Evolutionary conservation across 2,113 vertebrate genomes (phyloP), one percentile per base, ranked within the genome.

Genomic region (Rissa tridactyla): DNA sequence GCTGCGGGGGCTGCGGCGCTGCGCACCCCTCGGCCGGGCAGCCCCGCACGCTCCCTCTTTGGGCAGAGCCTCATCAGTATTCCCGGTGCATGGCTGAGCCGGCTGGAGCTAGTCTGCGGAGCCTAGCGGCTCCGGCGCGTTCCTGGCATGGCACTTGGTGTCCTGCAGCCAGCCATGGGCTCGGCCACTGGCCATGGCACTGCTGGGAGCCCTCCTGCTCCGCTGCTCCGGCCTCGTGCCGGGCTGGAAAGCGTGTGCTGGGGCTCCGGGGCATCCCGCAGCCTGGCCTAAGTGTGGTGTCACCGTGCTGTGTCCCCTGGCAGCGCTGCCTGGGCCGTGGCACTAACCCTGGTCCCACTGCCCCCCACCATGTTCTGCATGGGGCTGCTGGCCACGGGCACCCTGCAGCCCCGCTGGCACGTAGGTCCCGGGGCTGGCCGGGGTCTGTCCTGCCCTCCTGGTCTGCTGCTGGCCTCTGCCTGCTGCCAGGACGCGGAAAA

Each of bases 181-280:
- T 76, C 1, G 1, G 85, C 77, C 2, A 5, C 82, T 2, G 0
- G 23, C 27, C 5, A 3, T 15, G 77, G 61, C 60, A 0, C 68
- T 15, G 82, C 60, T 2, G 3, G 7, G 65, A 66, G 70, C 82
- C 25, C 73, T 79, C 19, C 61, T 16, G 78, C 82, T 23, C 70
- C 0, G 0, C 68, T 27, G 92, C 65, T 58, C 30, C 6, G 1
- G 60, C 68, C 57, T 32, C 4, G 3, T 2, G 2, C 42, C 4
- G 2, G 32, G 30, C 55, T 34, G 89, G 8, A 4, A 19, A 1
- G n/a, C 0, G 0, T 3, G 57, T 49, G 60, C 65, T 0, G 0
- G 20, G 5, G 21, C 18, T 15, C 55, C 42, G 5, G 30, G 9
- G 42, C 36, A 27, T 46, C 57, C 57, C 2, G 0, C 65, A 32